Conservation (phyloP, 2,797 vertebrate species). For the Scolopax bukidnonensis region DNA sequence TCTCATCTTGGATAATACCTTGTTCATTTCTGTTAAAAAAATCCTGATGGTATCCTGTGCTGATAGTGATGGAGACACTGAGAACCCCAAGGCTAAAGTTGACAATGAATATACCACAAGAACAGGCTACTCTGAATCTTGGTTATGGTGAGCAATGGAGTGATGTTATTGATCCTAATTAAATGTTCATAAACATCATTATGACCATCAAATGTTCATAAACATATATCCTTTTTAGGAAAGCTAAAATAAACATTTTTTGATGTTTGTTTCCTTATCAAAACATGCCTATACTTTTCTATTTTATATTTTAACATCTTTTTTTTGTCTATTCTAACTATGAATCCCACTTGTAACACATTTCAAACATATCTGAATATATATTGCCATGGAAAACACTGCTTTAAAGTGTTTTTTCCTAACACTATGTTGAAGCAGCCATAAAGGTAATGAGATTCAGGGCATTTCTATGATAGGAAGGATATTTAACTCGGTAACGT, state of each 20-base stretch:
- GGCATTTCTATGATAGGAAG: background rate
- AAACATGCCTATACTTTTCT: background rate
- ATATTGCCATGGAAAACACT: background rate
- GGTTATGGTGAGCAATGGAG: background rate
- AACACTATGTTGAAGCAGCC: background rate
- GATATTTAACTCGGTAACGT: background rate
- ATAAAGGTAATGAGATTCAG: background rate
- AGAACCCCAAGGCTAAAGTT: background rate
- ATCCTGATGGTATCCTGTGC: background rate
- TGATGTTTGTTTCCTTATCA: background rate
- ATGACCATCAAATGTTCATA: background rate
- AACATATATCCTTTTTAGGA: background rate
- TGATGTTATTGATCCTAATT: background rate
- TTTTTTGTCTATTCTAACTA: background rate
- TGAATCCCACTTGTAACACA: background rate
- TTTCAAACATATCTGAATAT: background rate
- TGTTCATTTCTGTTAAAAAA: background rate
- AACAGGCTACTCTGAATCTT: background rate
- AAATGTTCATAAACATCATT: background rate
- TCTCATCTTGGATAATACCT: background rate
- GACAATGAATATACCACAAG: background rate
- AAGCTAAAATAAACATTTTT: background rate
- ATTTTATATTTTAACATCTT: background rate
- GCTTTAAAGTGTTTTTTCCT: background rate
- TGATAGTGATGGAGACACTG: background rate